Percentiles rank a stretch among this genome's conserved stretches.
Evolutionary conservation across 1,140 invertebrate genomes (phyloP).

Genomic region (Delia radicum): DNA sequence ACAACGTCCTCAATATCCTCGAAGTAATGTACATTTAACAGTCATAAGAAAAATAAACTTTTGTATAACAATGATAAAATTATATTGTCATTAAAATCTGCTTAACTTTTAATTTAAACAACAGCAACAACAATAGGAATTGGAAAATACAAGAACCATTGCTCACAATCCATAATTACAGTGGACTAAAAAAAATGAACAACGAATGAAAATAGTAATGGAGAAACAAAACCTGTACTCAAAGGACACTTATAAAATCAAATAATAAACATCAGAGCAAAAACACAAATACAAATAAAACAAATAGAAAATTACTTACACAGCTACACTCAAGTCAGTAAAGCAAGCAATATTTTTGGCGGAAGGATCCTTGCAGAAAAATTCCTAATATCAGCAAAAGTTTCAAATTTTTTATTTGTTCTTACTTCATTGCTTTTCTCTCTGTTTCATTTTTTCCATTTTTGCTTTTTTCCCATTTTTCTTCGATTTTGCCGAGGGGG

Average conservation of each 20-base stretch:
- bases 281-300: not conserved
- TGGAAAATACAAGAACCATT: not conserved
- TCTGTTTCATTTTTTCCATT: too few relatives aligned
- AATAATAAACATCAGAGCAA: not conserved
- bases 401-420: too few relatives aligned
- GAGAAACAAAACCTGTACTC: not conserved
- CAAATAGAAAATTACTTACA: not conserved
- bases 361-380: too few relatives aligned
- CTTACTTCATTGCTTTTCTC: too few relatives aligned
- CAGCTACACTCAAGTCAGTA: not conserved
- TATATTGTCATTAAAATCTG: not conserved
- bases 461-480: too few relatives aligned
- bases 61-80: not conserved
- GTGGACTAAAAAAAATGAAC: not conserved
- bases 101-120: slow-evolving; percentile 2
- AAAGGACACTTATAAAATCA: not conserved
- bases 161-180: not conserved
- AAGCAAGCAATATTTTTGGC: too few relatives aligned
- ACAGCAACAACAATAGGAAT: not conserved
- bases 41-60: not conserved
- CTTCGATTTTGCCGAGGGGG: too few relatives aligned
- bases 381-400: too few relatives aligned
- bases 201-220: not conserved
- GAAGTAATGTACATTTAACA: not conserved
- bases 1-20: not conserved